Evolutionary conservation across 2,888 invertebrate species (phyloP).

Genomic region (Drosophila buzzatii): DNA sequence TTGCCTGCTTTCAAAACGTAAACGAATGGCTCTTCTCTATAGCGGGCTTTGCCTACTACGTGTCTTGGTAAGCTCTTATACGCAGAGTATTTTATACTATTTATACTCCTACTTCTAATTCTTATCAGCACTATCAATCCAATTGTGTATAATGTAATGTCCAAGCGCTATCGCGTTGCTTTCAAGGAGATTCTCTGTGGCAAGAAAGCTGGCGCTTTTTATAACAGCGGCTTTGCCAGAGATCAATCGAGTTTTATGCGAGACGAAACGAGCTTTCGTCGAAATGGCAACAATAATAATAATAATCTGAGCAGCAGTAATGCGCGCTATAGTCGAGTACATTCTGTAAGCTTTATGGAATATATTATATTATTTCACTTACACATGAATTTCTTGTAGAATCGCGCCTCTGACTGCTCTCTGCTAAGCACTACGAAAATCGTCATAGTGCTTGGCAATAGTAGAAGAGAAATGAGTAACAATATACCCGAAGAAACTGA

Average conservation of each 20-base stretch:
- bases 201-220: conserved; percentile 85
- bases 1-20: conserved; percentile 88
- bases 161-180: conserved; percentile 90
- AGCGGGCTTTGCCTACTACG: conserved; percentile 93
- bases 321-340: conserved; percentile 72
- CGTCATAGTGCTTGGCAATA: conserved; percentile 82
- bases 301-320: conserved; percentile 61
- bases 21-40: conserved; percentile 93
- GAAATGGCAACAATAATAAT: conserved; percentile 86
- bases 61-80: conserved; percentile 86
- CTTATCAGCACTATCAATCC: conserved; percentile 92
- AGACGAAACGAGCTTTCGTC: conserved; percentile 88
- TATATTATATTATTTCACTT: neutral
- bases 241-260: conserved; percentile 87
- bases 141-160: conserved; percentile 94
- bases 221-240: conserved; percentile 86
- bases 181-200: conserved; percentile 91
- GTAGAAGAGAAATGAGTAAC: conserved; percentile 68
- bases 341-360: conserved; percentile 49
- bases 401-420: conserved; percentile 61
- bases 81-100: neutral
- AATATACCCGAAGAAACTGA: conserved; percentile 76
- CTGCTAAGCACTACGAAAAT: conserved; percentile 78
- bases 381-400: conserved; percentile 45
- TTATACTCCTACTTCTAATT: neutral